Evolutionary conservation across 2,113 vertebrate species (phyloP), one percentile per base, ranked within the genome.

Genomic region (cat (Felis catus)): DNA sequence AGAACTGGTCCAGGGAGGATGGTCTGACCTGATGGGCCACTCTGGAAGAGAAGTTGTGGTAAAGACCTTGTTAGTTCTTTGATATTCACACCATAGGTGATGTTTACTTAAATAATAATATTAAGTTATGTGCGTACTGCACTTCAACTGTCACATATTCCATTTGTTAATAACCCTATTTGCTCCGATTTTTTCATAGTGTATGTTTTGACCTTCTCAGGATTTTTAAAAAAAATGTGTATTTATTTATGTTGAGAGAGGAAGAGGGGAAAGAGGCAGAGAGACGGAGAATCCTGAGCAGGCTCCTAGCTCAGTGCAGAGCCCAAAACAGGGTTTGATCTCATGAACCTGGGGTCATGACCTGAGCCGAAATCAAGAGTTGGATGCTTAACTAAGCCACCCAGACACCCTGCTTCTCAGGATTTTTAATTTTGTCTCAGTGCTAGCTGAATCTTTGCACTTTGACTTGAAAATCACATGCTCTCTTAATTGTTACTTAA

Each of bases 31-130:
- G 66, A 55, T 39, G 41, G 58, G 73, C 78, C 91, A 51, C 83
- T 94, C 83, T 97, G 95, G 58, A 96, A 97, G 78, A 86, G 19
- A 91, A 83, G 9, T 36, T 80, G 61, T 71, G 7, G 31, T 89
- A 58, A 45, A 95, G 25, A 95, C 19, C n/a, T 81, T 36, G 25
- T 68, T 70, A 96, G 41, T 51, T 91, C 18, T 85, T 70, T 81
- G 82, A 48, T 25, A 81, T 63, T 3, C 31, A 0, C 65, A 45
- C 27, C 70, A 31, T 7, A 48, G 41, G 1, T 89, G 87, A 81
- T 73, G 29, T 33, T 66, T 68, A 58, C 36, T 81, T 93, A 89
- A 66, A 74, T 58, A 68, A n/a, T 13, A 19, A 36, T n/a, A 36
- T 1, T 12, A 79, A 23, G 19, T 74, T 41, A 29, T 3, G 4